These are phyloP conservation scores for Dendrocopos noguchii DNA, from an alignment of 2,113 vertebrate genomes.

Conservation along the genomic window DNA sequence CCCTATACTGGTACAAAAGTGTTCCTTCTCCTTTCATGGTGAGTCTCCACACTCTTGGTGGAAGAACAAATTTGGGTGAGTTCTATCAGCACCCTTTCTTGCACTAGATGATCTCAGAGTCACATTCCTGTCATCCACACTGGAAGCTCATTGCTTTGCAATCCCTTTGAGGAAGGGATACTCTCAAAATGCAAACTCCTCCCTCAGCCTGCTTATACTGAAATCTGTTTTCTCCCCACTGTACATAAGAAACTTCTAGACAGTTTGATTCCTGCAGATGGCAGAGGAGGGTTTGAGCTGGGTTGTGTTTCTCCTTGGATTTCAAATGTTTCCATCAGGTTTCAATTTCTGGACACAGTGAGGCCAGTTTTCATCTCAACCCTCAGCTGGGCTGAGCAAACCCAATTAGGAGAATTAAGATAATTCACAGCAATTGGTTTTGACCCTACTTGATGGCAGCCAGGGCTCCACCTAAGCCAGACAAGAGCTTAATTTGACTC, in stretches of 20 bases:
- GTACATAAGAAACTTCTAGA: neutral
- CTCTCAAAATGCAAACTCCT: neutral
- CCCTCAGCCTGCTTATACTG: neutral
- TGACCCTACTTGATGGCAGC: neutral
- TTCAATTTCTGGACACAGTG: neutral
- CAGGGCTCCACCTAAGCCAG: neutral
- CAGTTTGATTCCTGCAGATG: neutral
- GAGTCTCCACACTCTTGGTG: neutral
- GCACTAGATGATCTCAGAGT: neutral
- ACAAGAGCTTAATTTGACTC: neutral
- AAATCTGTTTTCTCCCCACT: neutral
- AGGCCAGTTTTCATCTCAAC: neutral
- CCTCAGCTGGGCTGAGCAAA: neutral
- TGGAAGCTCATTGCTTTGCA: accelerated
- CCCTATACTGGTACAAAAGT: neutral
- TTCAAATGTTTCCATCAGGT: neutral
- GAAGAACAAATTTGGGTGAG: neutral
- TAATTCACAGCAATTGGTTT: neutral
- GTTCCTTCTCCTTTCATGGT: neutral
- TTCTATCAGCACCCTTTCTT: neutral
- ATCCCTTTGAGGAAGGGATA: neutral
- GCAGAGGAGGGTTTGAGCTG: neutral
- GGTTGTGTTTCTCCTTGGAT: neutral
- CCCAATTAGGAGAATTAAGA: neutral
- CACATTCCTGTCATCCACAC: neutral